Base-by-base conservation (phyloP, 2,113 vertebrate species). In the Mobula hypostoma region DNA sequence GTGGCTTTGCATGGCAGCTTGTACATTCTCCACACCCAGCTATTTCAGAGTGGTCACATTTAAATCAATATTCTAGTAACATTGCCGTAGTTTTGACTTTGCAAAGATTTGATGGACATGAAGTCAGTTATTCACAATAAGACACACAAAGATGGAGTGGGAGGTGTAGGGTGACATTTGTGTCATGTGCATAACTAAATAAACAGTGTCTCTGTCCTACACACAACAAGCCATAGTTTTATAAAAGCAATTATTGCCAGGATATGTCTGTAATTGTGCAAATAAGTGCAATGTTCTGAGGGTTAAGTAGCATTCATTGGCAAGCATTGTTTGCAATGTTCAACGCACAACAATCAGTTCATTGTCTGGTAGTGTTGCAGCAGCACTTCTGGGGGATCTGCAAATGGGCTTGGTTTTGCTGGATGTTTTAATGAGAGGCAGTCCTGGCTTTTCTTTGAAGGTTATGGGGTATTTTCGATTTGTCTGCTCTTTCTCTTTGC, bases 281-380 rank as follows among this genome's bases (percentile, higher is more conserved):
- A 72, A 92, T 92, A 27, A 92, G 72, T 19, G 11, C 15, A 92
- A 24, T 70, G 88, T 32, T 19, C 68, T 15, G 7, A n/a, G 88
- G n/a, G 68, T 68, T 68, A 68, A 91, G 21, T 68, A 70, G 88
- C 88, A 24, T 70, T 70, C 4, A 68, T 19, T 72, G 66, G 32
- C 68, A 92, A 29, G 83, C 32, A 92, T 70, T 92, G 88, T 92
- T 40, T 92, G 14, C 88, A 92, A 70, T 92, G 68, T 72, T 72
- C 36, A 66, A 72, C 36, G 36, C 32, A 92, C 63, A 70, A 92
- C 88, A 92, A 19, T 72, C 36, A 92, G 40, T 32, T 92, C 66
- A 70, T 92, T 92, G 66, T 92, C n/a, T 92, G 88, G 63, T 72
- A 68, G 1, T 72, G n/a, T 92, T 92, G 88, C 17, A 6, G 32